Conservation (phyloP, 2,888 invertebrate species). For the Lepidocyrtoides sp. region DNA sequence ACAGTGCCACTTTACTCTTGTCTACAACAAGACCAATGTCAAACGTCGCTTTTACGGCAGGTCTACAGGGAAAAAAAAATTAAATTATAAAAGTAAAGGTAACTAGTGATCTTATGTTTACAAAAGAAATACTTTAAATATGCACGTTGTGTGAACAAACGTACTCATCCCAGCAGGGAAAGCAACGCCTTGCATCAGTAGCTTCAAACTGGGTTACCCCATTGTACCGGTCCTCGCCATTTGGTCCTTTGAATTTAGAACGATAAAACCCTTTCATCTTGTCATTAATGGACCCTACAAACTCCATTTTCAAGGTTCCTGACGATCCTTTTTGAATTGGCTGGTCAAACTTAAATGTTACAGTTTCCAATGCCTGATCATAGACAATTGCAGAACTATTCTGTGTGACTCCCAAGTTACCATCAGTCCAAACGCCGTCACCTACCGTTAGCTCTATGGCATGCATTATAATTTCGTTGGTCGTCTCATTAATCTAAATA, state of each 20-base stretch:
- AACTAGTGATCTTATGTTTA: no score
- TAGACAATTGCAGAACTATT: constrained; percentile 57
- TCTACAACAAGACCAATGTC: constrained; percentile 95
- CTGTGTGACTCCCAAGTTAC: constrained; percentile 3
- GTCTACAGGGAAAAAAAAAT: constrained; percentile 86
- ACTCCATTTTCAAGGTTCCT: constrained; percentile 69
- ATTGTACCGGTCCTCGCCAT: constrained; percentile 93
- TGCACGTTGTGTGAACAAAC: no score
- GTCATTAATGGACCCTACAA: constrained; percentile 77
- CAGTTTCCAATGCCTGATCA: constrained; percentile 79
- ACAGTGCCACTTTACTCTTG: constrained; percentile 93
- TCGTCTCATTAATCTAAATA: constrained; percentile 90
- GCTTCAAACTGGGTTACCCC: constrained; percentile 97
- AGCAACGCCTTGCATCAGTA: constrained; percentile 96
- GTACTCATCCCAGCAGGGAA: constrained; percentile 98
- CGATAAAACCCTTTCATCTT: constrained; percentile 97
- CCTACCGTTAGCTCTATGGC: constrained; percentile 92
- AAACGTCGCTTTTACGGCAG: constrained; percentile 97
- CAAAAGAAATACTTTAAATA: no score
- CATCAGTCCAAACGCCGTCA: constrained; percentile 87
- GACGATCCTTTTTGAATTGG: constrained; percentile 21
- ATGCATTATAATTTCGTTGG: constrained; percentile 92
- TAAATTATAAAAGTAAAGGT: no score
- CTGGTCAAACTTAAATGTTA: constrained; percentile 69
- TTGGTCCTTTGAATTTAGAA: constrained; percentile 91